Evolutionary conservation across 64 coral and sea anemone genomes (phyloP).

Genomic region (Stichodactyla helianthus): DNA sequence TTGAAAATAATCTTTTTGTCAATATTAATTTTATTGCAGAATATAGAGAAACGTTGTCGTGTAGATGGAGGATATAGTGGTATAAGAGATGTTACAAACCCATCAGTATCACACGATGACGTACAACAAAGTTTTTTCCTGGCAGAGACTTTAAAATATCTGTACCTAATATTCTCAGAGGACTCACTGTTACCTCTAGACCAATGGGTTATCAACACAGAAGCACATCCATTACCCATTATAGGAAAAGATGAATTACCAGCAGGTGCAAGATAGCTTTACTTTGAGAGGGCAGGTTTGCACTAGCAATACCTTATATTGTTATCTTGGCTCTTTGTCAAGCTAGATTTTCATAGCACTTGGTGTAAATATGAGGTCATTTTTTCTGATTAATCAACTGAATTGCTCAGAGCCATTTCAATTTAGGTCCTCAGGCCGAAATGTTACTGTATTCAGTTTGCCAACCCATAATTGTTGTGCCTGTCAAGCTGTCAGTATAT

Average conservation of each 20-base stretch:
- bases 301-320: too few species aligned
- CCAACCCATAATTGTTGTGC: too few species aligned
- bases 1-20: too few species aligned
- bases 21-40: slow-evolving; percentile 33
- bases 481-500: too few species aligned
- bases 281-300: not conserved
- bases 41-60: slow-evolving; percentile 76
- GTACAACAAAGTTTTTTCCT: slow-evolving; percentile 99
- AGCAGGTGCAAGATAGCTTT: not conserved
- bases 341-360: not conserved
- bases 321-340: too few species aligned
- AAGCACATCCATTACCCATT: slow-evolving; percentile 87
- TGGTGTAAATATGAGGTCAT: not conserved
- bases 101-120: slow-evolving; percentile 66
- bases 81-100: slow-evolving; percentile 68
- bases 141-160: slow-evolving; percentile 94
- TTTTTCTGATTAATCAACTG: too few species aligned
- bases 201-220: slow-evolving; percentile 91
- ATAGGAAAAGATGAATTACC: slow-evolving; percentile 55
- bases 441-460: too few species aligned
- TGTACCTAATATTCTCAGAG: slow-evolving; percentile 98
- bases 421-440: too few species aligned
- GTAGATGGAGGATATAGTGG: slow-evolving; percentile 78
- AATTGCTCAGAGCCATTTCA: too few species aligned
- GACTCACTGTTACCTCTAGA: slow-evolving; percentile 83